These are phyloP conservation scores for Adelphocoris suturalis DNA, from an alignment of 2,888 invertebrate species.

Conservation along the genomic window DNA sequence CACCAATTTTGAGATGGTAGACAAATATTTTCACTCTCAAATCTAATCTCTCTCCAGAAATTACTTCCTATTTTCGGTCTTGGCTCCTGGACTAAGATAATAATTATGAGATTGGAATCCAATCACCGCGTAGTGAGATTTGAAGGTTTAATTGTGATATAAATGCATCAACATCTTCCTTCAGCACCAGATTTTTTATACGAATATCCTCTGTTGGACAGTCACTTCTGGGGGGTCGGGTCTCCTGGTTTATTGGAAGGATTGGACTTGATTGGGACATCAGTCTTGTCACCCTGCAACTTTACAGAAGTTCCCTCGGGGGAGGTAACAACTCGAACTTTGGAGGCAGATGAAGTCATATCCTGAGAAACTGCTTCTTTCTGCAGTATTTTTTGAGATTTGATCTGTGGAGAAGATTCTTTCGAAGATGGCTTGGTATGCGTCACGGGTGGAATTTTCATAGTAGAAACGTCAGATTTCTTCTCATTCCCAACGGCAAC, in stretches of 20 bases:
- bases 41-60: too few species aligned
- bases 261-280: background rate
- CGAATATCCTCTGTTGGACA: too few species aligned
- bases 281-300: background rate
- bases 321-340: background rate
- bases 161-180: too few species aligned
- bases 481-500: background rate
- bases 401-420: background rate
- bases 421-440: background rate
- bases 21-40: too few species aligned
- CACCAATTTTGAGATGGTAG: too few species aligned
- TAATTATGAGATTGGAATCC: too few species aligned
- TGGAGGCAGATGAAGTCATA: background rate
- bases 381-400: background rate
- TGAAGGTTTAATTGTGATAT: too few species aligned
- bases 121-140: too few species aligned
- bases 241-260: background rate
- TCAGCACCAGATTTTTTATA: too few species aligned
- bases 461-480: background rate
- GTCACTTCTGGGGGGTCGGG: background rate
- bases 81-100: too few species aligned
- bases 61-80: too few species aligned
- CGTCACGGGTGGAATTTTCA: background rate
- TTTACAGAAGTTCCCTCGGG: background rate
- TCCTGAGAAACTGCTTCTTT: background rate